phyloP scores from a whole-genome alignment of 2,888 invertebrate genomes.

The Eupithecia subfuscata region DNA sequence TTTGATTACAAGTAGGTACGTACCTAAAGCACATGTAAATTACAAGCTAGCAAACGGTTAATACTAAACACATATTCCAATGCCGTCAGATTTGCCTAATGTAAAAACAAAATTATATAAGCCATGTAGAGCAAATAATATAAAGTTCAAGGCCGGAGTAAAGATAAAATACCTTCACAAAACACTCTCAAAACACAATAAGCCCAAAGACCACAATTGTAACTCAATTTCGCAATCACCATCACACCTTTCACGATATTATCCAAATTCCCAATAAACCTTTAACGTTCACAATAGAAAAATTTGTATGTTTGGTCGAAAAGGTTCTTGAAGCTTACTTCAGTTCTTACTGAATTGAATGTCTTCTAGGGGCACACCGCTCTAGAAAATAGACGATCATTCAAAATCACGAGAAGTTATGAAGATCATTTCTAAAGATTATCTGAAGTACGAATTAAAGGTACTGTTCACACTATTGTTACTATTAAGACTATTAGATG shows the following conservation, averaged over 20 bases:
- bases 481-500: too few species aligned
- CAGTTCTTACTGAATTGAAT: not conserved
- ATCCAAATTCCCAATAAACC: slow-evolving; percentile 53
- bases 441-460: not conserved
- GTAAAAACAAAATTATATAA: not conserved
- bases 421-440: too few species aligned
- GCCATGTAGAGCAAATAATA: not conserved
- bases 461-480: too few species aligned
- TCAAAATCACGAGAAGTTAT: not conserved
- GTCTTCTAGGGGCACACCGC: not conserved
- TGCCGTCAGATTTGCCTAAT: not conserved
- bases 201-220: slow-evolving; percentile 43
- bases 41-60: too few species aligned
- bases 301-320: slow-evolving; percentile 35
- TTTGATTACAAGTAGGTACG: too few species aligned
- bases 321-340: slow-evolving; percentile 7
- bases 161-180: slow-evolving; percentile 7
- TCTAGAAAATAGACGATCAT: not conserved
- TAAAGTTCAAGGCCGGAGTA: not conserved
- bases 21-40: too few species aligned
- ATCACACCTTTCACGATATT: slow-evolving; percentile 50
- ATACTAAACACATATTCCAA: too few species aligned
- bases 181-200: slow-evolving; percentile 31
- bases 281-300: slow-evolving; percentile 44
- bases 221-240: slow-evolving; percentile 48